These are phyloP conservation scores for Metallyticus violacea DNA, from an alignment of 2,888 invertebrate genomes.

Conservation along the genomic window DNA sequence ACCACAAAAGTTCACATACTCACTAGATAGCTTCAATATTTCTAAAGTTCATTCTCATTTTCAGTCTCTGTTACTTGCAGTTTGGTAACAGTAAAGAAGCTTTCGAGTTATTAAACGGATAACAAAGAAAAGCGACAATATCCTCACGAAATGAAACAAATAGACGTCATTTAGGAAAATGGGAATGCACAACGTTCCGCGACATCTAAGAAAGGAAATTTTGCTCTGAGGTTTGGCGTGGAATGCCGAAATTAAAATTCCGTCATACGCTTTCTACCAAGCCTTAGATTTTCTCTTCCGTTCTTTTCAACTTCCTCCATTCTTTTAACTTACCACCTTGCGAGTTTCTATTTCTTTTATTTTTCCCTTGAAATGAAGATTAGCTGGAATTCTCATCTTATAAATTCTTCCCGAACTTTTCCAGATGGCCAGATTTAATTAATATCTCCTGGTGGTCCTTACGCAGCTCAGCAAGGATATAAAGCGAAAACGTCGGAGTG, in stretches of 20 bases:
- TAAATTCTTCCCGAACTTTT: conserved; percentile 1
- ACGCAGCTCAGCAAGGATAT: neutral
- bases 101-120: neutral
- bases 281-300: neutral
- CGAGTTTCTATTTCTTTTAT: neutral
- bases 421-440: conserved; percentile 2
- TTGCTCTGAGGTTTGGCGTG: neutral
- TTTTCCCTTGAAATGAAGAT: neutral
- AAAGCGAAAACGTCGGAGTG: neutral
- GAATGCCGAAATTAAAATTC: conserved; percentile 6
- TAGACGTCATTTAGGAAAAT: neutral
- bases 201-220: neutral
- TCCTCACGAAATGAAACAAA: neutral
- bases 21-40: no score
- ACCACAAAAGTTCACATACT: no score
- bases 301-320: neutral
- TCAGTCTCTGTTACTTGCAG: no score
- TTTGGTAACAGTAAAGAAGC: no score
- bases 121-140: neutral
- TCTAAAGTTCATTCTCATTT: no score
- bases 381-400: neutral
- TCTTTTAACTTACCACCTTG: neutral
- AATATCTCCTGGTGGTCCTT: neutral
- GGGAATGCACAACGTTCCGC: neutral
- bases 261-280: neutral